A percentile compares a stretch with the other conserved stretches of the same genome.
Evolutionary conservation across 2,888 invertebrate species (phyloP).

Genomic region (Tolmerus cingulatus): DNA sequence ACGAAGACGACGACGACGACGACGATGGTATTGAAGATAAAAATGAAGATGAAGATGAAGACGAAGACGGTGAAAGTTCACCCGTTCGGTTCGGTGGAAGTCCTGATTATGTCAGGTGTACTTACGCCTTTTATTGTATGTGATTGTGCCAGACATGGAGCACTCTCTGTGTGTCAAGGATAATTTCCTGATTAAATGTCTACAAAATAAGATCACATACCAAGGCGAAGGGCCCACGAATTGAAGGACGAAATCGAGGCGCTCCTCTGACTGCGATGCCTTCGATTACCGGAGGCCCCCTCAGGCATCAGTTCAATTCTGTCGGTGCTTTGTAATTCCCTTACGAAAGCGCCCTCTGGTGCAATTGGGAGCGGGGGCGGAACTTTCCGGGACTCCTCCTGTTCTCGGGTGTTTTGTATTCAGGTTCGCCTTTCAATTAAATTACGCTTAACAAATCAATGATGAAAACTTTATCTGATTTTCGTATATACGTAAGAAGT

Average conservation of each 20-base stretch:
- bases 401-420: not conserved
- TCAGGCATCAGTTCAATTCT: not conserved
- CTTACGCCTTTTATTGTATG: not conserved
- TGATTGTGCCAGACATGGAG: constrained; percentile 28
- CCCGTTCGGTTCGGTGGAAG: not conserved
- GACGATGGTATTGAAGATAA: not conserved
- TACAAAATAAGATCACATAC: constrained; percentile 25
- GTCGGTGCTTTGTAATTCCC: constrained; percentile 21
- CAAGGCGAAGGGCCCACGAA: not conserved
- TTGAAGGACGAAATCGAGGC: not conserved
- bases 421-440: constrained; percentile 41
- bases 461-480: constrained; percentile 34
- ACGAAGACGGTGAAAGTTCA: not conserved
- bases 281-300: constrained; percentile 1
- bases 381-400: not conserved
- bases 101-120: constrained; percentile 30
- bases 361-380: not conserved
- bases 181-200: constrained; percentile 41
- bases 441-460: constrained; percentile 46
- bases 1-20: not conserved
- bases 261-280: not conserved
- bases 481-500: constrained; percentile 8
- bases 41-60: not conserved
- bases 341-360: not conserved
- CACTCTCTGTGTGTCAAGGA: constrained; percentile 27